A percentile compares a stretch with the other conserved stretches of the same genome.
Conservation (phyloP, 2,797 vertebrate species). For the Petrocephalus sullivani region DNA sequence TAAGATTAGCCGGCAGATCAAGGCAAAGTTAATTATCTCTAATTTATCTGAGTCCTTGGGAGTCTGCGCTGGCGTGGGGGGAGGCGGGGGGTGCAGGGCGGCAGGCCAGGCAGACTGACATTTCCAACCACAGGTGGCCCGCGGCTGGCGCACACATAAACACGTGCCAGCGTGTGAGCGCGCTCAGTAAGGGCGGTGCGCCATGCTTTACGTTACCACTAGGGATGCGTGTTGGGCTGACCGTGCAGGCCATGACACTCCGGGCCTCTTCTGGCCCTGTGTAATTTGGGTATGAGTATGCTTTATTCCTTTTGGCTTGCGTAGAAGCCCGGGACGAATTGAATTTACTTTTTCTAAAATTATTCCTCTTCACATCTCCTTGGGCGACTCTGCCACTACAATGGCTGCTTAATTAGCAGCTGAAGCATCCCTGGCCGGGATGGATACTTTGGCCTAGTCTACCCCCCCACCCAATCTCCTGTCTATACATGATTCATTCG, state of each 20-base stretch:
- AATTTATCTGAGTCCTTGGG: constrained; percentile 70
- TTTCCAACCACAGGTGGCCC: constrained; percentile 23
- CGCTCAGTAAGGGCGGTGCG: not conserved
- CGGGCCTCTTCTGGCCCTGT: not conserved
- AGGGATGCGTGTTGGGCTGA: not conserved
- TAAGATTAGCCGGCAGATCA: constrained; percentile 73
- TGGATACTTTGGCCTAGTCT: not conserved
- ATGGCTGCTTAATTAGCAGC: not conserved
- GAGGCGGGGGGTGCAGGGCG: constrained; percentile 29
- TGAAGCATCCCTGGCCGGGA: not conserved
- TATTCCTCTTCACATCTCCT: not conserved
- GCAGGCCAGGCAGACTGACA: not conserved
- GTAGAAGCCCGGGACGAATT: not conserved
- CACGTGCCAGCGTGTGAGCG: constrained; percentile 33
- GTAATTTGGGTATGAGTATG: not conserved
- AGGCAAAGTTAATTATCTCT: constrained; percentile 73
- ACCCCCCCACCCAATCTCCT: not conserved
- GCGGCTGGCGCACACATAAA: constrained; percentile 14
- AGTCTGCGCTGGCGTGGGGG: constrained; percentile 56
- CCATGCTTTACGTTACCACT: not conserved
- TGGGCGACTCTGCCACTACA: not conserved
- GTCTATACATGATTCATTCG: not conserved
- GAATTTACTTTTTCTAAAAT: not conserved
- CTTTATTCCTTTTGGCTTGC: not conserved
- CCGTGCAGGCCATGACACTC: not conserved